These are phyloP conservation scores for Romanogobio albipinnatus DNA, from an alignment of 2,113 vertebrate species.

Conservation along the genomic window DNA sequence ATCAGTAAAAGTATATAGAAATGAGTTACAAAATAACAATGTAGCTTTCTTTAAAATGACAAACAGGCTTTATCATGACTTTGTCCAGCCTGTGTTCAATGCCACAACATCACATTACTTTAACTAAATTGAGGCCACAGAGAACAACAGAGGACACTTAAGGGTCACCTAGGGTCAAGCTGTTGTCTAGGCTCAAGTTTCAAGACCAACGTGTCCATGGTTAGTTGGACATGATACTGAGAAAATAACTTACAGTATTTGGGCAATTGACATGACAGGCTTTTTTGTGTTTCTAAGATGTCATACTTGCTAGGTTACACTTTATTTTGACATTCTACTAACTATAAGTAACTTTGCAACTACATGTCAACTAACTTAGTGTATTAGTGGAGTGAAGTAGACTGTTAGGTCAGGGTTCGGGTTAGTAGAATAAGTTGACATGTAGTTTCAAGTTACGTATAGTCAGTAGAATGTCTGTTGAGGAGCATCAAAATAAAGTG, in stretches of 20 bases:
- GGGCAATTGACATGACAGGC: neutral
- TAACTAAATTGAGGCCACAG: constrained; percentile 24
- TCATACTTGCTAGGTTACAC: neutral
- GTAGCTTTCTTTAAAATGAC: constrained; percentile 1
- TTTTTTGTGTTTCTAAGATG: neutral
- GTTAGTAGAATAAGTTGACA: no score
- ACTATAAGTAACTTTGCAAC: no score
- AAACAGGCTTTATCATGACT: constrained; percentile 43
- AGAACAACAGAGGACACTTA: constrained; percentile 29
- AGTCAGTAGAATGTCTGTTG: no score
- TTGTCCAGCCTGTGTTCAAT: constrained; percentile 12
- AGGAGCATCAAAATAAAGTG: no score
- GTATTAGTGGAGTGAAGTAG: no score
- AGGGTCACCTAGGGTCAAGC: constrained; percentile 33
- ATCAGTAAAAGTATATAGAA: neutral
- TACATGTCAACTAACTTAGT: no score
- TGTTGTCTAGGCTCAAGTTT: constrained; percentile 10
- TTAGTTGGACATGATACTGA: neutral
- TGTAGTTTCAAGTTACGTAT: no score
- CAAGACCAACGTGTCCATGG: neutral
- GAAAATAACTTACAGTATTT: neutral
- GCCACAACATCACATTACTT: constrained; percentile 28
- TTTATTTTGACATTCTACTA: no score
- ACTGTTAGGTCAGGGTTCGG: no score
- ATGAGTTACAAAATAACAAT: constrained; percentile 21